phyloP scores from a whole-genome alignment of 2,888 invertebrate genomes.

The Pristionchus arcanus region DNA sequence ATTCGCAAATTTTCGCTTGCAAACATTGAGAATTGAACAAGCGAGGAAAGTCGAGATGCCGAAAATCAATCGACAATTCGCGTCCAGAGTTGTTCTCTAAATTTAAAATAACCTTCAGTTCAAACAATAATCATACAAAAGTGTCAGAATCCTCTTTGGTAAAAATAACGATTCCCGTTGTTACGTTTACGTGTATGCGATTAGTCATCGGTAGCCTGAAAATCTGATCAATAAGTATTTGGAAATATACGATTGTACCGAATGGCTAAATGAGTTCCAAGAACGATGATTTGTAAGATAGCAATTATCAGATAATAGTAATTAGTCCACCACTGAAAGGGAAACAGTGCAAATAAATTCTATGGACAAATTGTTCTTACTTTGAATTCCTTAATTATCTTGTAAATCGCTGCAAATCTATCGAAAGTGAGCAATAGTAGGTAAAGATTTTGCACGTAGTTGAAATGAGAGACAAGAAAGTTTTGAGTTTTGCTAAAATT shows the following conservation, averaged over 20 bases:
- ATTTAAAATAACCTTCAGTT: not conserved
- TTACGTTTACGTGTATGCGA: not conserved
- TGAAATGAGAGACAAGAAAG: not conserved
- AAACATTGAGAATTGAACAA: conserved; percentile 1
- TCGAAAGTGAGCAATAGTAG: not conserved
- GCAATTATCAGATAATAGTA: not conserved
- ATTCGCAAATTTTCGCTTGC: too few species aligned
- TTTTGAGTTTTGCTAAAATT: not conserved
- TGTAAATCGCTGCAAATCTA: not conserved
- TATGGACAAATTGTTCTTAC: not conserved
- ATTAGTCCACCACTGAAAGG: not conserved
- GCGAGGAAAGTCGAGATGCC: not conserved
- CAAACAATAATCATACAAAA: too few species aligned
- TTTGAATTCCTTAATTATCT: not conserved
- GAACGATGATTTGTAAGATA: not conserved
- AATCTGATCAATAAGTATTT: not conserved
- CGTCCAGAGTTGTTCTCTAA: not conserved
- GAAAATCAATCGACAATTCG: not conserved
- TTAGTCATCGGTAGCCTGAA: not conserved
- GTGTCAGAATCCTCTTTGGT: not conserved
- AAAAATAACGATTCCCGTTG: not conserved
- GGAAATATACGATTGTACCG: not conserved
- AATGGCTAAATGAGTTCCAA: not conserved
- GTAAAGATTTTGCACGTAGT: not conserved
- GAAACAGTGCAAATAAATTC: not conserved